phyloP scores from a whole-genome alignment of 1,140 invertebrate species.

The Bradysia coprophila region DNA sequence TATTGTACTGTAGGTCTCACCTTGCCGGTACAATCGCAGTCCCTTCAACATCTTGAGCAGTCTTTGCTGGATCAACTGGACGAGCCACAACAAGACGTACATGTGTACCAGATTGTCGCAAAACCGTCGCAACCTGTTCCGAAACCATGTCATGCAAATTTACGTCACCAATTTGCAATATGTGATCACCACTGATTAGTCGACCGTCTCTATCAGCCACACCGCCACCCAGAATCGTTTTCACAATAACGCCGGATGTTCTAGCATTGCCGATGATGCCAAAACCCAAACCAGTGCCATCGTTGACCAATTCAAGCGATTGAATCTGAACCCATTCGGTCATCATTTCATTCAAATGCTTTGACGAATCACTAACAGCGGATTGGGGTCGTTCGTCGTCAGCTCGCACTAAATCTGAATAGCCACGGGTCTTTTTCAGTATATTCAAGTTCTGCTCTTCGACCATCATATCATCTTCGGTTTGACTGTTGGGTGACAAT shows the following conservation, averaged over 20 bases:
- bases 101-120: conserved; percentile 80
- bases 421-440: conserved; percentile 1
- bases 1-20: conserved; percentile 9
- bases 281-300: conserved; percentile 90
- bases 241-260: conserved; percentile 92
- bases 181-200: conserved; percentile 87
- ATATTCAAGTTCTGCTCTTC: not conserved
- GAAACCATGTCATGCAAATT: conserved; percentile 83
- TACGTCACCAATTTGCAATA: conserved; percentile 83
- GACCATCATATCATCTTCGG: conserved; percentile 6
- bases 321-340: conserved; percentile 94
- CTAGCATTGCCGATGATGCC: conserved; percentile 90
- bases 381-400: conserved; percentile 36
- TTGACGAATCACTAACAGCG: conserved; percentile 51
- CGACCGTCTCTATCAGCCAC: conserved; percentile 88
- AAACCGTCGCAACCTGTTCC: conserved; percentile 89
- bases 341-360: conserved; percentile 54
- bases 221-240: conserved; percentile 88
- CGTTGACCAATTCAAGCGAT: conserved; percentile 86
- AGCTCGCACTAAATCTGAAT: conserved; percentile 9
- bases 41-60: conserved; percentile 18
- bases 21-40: conserved; percentile 37
- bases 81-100: conserved; percentile 87
- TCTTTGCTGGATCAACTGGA: conserved; percentile 51
- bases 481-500: conserved; percentile 29